These are phyloP conservation scores for Malurus melanocephalus DNA, from an alignment of 2,113 vertebrate genomes.

Conservation along the genomic window DNA sequence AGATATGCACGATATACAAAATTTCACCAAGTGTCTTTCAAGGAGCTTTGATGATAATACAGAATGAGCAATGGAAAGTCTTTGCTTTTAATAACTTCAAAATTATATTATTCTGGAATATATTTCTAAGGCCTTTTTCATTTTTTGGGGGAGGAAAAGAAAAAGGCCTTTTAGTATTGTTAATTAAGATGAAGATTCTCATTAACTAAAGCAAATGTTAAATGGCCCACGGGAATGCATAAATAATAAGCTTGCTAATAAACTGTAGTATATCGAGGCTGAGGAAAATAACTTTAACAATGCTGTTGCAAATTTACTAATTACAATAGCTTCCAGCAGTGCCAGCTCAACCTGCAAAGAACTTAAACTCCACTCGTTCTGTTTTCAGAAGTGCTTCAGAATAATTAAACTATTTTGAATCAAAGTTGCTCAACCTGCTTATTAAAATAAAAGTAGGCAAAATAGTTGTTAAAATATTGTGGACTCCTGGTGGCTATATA, in stretches of 20 bases:
- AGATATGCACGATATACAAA: not conserved
- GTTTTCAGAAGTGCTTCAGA: slow-evolving; percentile 17
- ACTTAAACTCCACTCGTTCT: slow-evolving; percentile 16
- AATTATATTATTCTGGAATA: slow-evolving; percentile 19
- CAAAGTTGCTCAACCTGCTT: not conserved
- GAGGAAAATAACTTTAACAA: slow-evolving; percentile 49
- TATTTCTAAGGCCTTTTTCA: not conserved
- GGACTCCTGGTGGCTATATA: not conserved
- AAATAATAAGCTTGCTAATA: slow-evolving; percentile 53
- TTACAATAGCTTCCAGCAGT: slow-evolving; percentile 30
- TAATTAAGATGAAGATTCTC: slow-evolving; percentile 61
- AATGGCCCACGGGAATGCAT: slow-evolving; percentile 27
- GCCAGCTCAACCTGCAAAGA: slow-evolving; percentile 30
- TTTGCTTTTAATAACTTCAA: slow-evolving; percentile 18
- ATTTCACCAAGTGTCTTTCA: slow-evolving; percentile 16
- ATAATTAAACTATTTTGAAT: slow-evolving; percentile 46
- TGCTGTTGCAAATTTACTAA: slow-evolving; percentile 53
- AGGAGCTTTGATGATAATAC: slow-evolving; percentile 33
- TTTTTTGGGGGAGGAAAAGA: not conserved
- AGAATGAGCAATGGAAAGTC: not conserved
- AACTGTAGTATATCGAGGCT: not conserved
- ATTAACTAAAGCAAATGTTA: slow-evolving; percentile 56
- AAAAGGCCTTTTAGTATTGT: slow-evolving; percentile 16
- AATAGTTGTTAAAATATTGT: not conserved
- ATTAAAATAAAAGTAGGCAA: slow-evolving; percentile 31